Conservation (phyloP, 2,113 vertebrate species). For the Stomatorhinus ivindoensis region DNA sequence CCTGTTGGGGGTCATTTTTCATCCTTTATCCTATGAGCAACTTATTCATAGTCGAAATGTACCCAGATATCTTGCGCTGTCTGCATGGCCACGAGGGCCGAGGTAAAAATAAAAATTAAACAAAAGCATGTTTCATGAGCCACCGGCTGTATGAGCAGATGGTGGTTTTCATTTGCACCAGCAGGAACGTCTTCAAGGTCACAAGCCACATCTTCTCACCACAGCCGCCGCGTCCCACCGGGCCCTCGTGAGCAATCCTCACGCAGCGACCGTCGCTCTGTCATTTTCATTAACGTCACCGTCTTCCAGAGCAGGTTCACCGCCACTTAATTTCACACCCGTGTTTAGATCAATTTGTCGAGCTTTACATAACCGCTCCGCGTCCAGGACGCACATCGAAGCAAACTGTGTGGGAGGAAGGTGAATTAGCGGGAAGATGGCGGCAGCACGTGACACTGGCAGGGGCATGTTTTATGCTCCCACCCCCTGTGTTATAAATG, state of each 20-base stretch:
- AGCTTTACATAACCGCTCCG: conserved; percentile 32
- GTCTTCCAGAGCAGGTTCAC: conserved; percentile 19
- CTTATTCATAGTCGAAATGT: neutral
- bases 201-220: neutral
- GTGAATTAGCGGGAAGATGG: conserved; percentile 37
- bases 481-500: conserved; percentile 21
- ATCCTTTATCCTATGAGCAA: neutral
- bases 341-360: conserved; percentile 27
- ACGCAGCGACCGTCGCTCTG: neutral
- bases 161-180: neutral
- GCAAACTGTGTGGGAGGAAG: conserved; percentile 23
- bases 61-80: neutral
- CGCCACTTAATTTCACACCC: conserved; percentile 19
- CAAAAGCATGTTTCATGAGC: neutral
- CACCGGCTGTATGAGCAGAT: neutral
- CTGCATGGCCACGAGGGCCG: neutral
- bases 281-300: neutral
- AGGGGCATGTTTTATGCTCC: neutral
- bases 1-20: neutral
- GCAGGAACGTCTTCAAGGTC: neutral
- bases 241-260: neutral
- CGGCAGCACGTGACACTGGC: neutral
- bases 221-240: neutral
- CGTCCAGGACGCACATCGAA: conserved; percentile 33
- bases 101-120: neutral